phyloP scores from a whole-genome alignment of 2,888 invertebrate genomes.

The Cremastinae sp. region DNA sequence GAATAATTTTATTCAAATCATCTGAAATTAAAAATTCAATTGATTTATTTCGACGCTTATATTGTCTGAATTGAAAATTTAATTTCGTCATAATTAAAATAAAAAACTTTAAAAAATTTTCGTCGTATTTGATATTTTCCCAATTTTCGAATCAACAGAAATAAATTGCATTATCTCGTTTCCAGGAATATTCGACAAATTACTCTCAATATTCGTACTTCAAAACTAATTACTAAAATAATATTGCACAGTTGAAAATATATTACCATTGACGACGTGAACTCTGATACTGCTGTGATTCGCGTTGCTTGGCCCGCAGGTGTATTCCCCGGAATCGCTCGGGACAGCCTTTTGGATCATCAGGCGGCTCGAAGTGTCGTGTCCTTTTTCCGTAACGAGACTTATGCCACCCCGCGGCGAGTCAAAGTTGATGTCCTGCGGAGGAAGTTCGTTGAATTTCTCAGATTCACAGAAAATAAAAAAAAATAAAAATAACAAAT shows the following conservation, averaged over 20 bases:
- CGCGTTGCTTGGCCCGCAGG: constrained; percentile 81
- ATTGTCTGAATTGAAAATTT: no score
- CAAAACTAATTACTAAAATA: background rate
- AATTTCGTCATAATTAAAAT: no score
- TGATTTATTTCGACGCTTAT: no score
- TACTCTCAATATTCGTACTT: background rate
- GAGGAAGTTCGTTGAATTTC: constrained; percentile 49
- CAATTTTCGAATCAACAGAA: no score
- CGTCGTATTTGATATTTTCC: no score
- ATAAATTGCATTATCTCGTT: no score
- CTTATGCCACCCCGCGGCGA: constrained; percentile 81
- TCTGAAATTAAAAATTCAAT: no score
- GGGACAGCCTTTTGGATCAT: constrained; percentile 80
- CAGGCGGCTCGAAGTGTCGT: constrained; percentile 80
- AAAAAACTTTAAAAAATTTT: no score
- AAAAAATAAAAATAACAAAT: background rate
- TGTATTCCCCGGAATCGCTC: constrained; percentile 80
- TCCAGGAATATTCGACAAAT: no score
- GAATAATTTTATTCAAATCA: no score
- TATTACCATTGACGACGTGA: constrained; percentile 91
- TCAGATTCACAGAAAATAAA: constrained; percentile 39
- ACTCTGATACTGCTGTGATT: constrained; percentile 91
- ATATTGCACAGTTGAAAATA: background rate
- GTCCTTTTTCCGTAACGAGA: constrained; percentile 80
- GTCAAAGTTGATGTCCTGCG: constrained; percentile 80